These are phyloP conservation scores for Premnoplex brunnescens DNA, from an alignment of 2,797 vertebrate genomes.

Conservation along the genomic window DNA sequence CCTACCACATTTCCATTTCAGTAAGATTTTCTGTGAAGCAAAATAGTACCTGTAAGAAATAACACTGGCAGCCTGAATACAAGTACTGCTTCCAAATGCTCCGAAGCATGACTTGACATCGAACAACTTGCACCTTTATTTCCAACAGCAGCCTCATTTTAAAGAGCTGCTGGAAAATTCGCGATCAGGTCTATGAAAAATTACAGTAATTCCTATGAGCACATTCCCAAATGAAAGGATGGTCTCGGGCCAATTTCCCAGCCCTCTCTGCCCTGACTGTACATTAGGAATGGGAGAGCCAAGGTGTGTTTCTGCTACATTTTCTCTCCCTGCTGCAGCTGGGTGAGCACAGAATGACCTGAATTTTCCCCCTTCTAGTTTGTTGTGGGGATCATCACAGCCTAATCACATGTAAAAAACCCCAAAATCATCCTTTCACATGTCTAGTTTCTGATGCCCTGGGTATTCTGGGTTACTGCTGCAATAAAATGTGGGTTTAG, in stretches of 20 bases:
- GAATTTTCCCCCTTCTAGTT: neutral
- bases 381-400: neutral
- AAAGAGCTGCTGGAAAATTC: conserved; percentile 32
- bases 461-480: neutral
- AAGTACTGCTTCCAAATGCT: neutral
- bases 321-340: neutral
- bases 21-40: neutral
- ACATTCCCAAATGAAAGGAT: neutral
- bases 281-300: neutral
- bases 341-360: neutral
- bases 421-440: accelerated
- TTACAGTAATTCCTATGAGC: neutral
- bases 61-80: neutral
- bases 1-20: neutral
- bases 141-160: conserved; percentile 14
- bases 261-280: neutral
- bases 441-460: neutral
- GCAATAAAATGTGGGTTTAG: neutral
- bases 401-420: neutral
- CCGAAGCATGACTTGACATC: neutral
- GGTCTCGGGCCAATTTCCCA: neutral
- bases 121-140: neutral
- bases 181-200: neutral
- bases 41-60: neutral
- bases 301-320: neutral